Conservation (phyloP, 1,140 invertebrate species). For the Eueides isabella region DNA sequence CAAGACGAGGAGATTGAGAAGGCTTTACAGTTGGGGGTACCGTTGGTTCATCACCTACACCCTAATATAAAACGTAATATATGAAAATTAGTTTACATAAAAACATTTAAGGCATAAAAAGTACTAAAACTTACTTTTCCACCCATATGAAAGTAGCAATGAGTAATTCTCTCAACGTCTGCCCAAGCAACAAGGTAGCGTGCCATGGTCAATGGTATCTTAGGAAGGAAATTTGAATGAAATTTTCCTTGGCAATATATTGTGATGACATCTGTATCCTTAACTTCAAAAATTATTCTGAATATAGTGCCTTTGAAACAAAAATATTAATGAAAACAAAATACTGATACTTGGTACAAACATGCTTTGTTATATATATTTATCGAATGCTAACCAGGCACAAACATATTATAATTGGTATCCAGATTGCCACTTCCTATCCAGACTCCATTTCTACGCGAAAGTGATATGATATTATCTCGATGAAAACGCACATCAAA, state of each 20-base stretch:
- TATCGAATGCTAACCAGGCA: constrained; percentile 53
- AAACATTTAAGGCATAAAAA: not conserved
- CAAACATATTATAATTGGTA: constrained; percentile 78
- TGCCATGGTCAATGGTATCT: constrained; percentile 70
- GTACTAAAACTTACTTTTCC: constrained; percentile 47
- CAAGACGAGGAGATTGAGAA: constrained; percentile 48
- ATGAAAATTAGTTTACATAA: no score
- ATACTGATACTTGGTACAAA: no score
- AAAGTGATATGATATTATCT: constrained; percentile 74
- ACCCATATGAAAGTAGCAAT: constrained; percentile 65
- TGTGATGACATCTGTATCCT: constrained; percentile 74
- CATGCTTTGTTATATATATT: not conserved
- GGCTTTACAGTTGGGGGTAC: constrained; percentile 30
- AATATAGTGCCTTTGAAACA: constrained; percentile 64
- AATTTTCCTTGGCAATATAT: constrained; percentile 78
- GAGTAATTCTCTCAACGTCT: constrained; percentile 65
- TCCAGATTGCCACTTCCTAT: constrained; percentile 75
- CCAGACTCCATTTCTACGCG: constrained; percentile 72
- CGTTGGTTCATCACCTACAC: constrained; percentile 51
- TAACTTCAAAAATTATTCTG: constrained; percentile 72
- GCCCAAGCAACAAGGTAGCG: constrained; percentile 71
- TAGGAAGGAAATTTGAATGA: constrained; percentile 72
- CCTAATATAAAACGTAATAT: constrained; percentile 42
- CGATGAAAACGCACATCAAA: constrained; percentile 74
- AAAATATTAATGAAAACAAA: not conserved